Conservation (phyloP, 1,140 invertebrate genomes). For the Drosophila sulfurigaster region DNA sequence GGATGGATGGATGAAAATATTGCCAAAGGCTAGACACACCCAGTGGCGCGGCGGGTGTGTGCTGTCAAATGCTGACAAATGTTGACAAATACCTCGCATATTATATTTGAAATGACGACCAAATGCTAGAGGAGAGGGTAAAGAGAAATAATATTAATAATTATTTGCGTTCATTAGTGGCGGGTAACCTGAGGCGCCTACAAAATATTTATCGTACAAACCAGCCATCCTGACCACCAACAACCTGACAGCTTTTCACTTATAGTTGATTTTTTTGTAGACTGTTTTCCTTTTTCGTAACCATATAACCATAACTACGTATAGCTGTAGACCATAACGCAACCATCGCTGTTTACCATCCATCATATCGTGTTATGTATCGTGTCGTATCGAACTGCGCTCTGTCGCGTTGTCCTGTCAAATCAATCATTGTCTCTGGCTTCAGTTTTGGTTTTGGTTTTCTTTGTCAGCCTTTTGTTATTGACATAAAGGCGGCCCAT, state of each 20-base stretch:
- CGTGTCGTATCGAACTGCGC: conserved; percentile 23
- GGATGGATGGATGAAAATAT: conserved; percentile 44
- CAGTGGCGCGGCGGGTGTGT: conserved; percentile 58
- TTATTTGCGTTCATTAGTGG: conserved; percentile 80
- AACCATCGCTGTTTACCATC: conserved; percentile 29
- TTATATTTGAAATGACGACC: conserved; percentile 62
- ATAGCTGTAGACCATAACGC: neutral
- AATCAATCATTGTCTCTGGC: conserved; percentile 81
- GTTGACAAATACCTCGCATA: conserved; percentile 81
- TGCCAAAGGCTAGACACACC: conserved; percentile 50
- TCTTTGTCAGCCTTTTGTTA: conserved; percentile 65
- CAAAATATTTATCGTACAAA: conserved; percentile 12
- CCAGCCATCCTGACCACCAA: neutral
- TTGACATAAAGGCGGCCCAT: conserved; percentile 80
- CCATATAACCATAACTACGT: conserved; percentile 11
- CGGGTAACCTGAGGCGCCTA: conserved; percentile 62
- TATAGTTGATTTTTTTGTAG: conserved; percentile 16
- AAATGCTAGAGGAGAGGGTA: conserved; percentile 13
- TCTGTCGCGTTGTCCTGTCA: conserved; percentile 67
- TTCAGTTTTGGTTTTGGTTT: conserved; percentile 20
- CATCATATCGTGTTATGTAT: conserved; percentile 37
- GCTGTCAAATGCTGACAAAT: conserved; percentile 81
- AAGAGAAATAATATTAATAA: conserved; percentile 66
- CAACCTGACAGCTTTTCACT: conserved; percentile 42
- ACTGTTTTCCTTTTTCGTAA: conserved; percentile 36